These are phyloP conservation scores for Scaptodrosophila lebanonensis DNA, from an alignment of 1,140 invertebrate species.

Conservation along the genomic window DNA sequence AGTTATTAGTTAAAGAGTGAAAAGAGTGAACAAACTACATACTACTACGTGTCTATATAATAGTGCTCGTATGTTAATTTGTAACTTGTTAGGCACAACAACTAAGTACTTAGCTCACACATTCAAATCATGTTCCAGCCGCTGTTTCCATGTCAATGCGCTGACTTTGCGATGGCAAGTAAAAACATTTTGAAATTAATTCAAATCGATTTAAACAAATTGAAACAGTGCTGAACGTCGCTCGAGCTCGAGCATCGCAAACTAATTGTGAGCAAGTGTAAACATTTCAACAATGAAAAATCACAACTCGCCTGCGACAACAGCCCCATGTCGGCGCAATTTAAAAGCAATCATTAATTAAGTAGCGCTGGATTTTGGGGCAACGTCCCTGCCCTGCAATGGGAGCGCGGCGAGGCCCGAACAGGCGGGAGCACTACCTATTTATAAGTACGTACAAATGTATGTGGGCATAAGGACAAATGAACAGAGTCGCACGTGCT, in stretches of 20 bases:
- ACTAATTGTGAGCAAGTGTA: slow-evolving; percentile 73
- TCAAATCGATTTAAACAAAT: slow-evolving; percentile 71
- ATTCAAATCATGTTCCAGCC: too few species aligned
- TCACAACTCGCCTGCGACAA: slow-evolving; percentile 57
- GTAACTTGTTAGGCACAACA: too few species aligned
- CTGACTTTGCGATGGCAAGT: slow-evolving; percentile 2
- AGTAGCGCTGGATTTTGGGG: slow-evolving; percentile 42
- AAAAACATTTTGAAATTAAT: slow-evolving; percentile 56
- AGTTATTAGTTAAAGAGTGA: too few species aligned
- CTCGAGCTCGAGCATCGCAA: slow-evolving; percentile 41
- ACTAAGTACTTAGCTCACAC: too few species aligned
- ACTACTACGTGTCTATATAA: too few species aligned
- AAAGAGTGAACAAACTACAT: too few species aligned
- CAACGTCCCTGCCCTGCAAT: neutral
- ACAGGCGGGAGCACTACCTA: slow-evolving; percentile 14
- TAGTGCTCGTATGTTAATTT: too few species aligned
- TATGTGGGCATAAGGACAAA: too few species aligned
- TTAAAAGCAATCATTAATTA: slow-evolving; percentile 76
- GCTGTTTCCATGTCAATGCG: too few species aligned
- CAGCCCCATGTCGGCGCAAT: slow-evolving; percentile 55
- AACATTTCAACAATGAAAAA: slow-evolving; percentile 61
- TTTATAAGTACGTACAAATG: too few species aligned
- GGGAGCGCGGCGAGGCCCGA: slow-evolving; percentile 2
- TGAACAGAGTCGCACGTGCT: too few species aligned
- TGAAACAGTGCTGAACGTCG: slow-evolving; percentile 38